Conservation (phyloP, 2,797 vertebrate genomes). For the Salarias fasciatus region DNA sequence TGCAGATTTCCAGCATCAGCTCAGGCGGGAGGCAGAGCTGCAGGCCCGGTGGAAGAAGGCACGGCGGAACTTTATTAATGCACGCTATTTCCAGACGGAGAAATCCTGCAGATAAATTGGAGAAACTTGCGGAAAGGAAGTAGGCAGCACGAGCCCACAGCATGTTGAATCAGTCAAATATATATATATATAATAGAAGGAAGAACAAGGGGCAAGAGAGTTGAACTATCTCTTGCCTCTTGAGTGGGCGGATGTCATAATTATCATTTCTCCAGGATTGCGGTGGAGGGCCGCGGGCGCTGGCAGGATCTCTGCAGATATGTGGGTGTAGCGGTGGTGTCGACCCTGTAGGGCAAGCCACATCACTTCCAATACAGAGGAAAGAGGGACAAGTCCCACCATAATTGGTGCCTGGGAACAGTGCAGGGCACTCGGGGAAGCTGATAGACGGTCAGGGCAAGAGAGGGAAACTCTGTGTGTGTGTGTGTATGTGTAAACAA, state of each 20-base stretch:
- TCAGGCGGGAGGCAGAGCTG: background rate
- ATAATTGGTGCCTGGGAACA: constrained; percentile 72
- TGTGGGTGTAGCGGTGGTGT: constrained; percentile 69
- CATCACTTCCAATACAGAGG: constrained; percentile 66
- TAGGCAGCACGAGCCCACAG: constrained; percentile 36
- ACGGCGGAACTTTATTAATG: constrained; percentile 46
- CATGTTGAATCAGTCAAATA: constrained; percentile 60
- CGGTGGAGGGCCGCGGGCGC: constrained; percentile 54
- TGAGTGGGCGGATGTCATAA: constrained; percentile 72
- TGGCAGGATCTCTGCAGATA: constrained; percentile 62
- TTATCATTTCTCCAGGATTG: constrained; percentile 69
- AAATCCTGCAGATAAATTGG: constrained; percentile 44
- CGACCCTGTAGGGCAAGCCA: constrained; percentile 64
- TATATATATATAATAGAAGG: constrained; percentile 2
- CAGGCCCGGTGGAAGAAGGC: no score
- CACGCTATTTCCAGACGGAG: constrained; percentile 31
- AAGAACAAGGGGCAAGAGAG: constrained; percentile 56
- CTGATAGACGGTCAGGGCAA: constrained; percentile 33
- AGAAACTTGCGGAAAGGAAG: constrained; percentile 39
- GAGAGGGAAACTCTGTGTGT: background rate
- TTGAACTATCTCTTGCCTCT: constrained; percentile 64
- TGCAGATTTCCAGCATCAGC: constrained; percentile 17
- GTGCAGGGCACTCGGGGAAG: constrained; percentile 41
- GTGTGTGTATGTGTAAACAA: no score
- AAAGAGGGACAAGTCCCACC: constrained; percentile 52